Evolutionary conservation across 2,113 vertebrate genomes (phyloP).

Genomic region (Rana temporaria): DNA sequence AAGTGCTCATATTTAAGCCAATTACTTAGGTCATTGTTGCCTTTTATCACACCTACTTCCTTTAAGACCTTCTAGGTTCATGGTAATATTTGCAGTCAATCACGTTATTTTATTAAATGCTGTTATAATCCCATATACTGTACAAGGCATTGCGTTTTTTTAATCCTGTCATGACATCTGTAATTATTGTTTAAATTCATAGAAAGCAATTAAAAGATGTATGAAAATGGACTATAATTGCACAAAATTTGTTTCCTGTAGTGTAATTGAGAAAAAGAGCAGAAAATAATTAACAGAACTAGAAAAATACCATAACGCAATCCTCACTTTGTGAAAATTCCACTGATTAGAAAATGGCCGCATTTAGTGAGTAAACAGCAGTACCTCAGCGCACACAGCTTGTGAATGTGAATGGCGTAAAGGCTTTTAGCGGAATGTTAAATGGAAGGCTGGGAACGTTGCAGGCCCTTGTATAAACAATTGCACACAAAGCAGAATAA

Average conservation of each 20-base stretch:
- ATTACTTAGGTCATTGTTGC: no score
- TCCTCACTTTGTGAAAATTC: background rate
- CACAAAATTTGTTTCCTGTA: background rate
- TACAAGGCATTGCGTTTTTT: no score
- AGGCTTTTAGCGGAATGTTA: constrained; percentile 14
- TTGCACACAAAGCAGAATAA: constrained; percentile 15
- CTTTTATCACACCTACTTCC: no score
- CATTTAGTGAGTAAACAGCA: background rate
- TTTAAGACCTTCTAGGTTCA: no score
- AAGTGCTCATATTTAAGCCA: no score
- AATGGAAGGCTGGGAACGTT: background rate
- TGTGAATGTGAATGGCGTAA: background rate
- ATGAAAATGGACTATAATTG: background rate
- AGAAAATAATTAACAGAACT: background rate
- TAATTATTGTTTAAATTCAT: background rate
- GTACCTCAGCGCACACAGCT: background rate
- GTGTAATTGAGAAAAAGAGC: background rate
- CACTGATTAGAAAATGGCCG: background rate
- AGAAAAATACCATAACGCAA: background rate
- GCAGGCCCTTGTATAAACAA: background rate
- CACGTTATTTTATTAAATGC: no score
- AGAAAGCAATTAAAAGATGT: background rate
- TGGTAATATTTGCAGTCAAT: no score
- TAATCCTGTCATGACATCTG: background rate
- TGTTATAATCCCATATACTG: no score